These are phyloP conservation scores for Gallinago nigripennis DNA, from an alignment of 2,797 vertebrate species.

Conservation along the genomic window DNA sequence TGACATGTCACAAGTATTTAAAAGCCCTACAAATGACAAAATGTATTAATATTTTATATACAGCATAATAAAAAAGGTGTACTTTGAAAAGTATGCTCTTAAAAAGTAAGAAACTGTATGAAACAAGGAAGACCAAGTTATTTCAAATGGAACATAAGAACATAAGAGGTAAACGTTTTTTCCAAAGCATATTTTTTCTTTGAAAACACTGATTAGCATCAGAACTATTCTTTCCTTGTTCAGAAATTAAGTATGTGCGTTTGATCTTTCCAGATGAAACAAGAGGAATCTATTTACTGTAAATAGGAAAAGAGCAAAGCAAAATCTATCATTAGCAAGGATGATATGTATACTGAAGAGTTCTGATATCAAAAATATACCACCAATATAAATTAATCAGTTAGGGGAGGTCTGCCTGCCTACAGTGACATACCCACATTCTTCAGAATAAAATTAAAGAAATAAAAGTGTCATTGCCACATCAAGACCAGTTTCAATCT, in stretches of 20 bases:
- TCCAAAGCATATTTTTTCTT: not conserved
- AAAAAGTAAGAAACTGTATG: not conserved
- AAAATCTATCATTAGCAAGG: not conserved
- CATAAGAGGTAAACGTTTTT: not conserved
- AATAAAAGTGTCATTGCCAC: not conserved
- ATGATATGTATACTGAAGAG: not conserved
- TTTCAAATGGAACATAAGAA: not conserved
- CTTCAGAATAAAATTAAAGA: not conserved
- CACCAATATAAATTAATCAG: not conserved
- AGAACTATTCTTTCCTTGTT: not conserved
- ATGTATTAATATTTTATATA: not conserved
- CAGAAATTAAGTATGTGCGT: not conserved
- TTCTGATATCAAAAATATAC: not conserved
- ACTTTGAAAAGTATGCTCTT: not conserved
- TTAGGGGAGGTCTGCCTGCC: not conserved
- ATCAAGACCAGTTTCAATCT: not conserved
- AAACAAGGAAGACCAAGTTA: not conserved
- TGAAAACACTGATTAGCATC: not conserved
- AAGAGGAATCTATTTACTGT: not conserved
- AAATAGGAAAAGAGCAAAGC: not conserved
- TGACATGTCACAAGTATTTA: not conserved
- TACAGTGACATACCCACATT: fast-evolving
- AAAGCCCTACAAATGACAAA: not conserved
- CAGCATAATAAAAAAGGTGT: not conserved
- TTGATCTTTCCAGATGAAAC: not conserved